A percentile compares a stretch with the other conserved stretches of the same genome.
Conservation (phyloP, 2,113 vertebrate genomes). For the Dromiciops gliroides region DNA sequence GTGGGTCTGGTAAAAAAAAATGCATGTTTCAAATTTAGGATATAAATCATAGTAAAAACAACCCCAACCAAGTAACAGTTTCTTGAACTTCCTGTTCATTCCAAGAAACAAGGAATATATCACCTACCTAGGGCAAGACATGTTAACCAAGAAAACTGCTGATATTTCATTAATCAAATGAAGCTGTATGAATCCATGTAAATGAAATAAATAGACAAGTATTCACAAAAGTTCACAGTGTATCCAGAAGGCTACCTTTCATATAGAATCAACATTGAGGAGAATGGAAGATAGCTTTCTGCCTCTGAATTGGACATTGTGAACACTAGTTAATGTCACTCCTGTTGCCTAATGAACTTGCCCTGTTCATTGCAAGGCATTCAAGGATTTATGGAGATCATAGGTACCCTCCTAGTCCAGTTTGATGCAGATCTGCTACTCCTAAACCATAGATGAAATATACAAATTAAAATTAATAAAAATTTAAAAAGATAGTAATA, state of each 20-base stretch:
- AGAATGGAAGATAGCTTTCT: background rate
- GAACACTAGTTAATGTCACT: background rate
- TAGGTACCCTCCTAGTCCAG: rapidly evolving
- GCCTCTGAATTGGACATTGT: background rate
- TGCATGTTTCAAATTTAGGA: background rate
- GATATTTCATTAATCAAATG: background rate
- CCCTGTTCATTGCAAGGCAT: background rate
- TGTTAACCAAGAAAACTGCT: background rate
- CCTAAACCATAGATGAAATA: background rate
- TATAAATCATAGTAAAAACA: background rate
- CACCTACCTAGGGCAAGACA: background rate
- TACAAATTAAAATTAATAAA: background rate
- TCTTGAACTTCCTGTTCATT: background rate
- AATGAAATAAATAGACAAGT: background rate
- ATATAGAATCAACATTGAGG: background rate
- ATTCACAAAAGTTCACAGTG: background rate
- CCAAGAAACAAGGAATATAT: background rate
- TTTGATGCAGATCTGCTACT: background rate
- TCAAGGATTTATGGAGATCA: background rate
- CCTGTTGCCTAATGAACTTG: background rate
- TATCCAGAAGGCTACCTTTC: background rate
- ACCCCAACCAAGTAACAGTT: background rate
- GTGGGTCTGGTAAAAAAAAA: background rate
- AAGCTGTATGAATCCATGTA: background rate
- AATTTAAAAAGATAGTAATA: background rate